Percentiles rank a stretch among this genome's conserved stretches.
Evolutionary conservation across 2,113 vertebrate genomes (phyloP).

Genomic region (Eretmochelys imbricata): DNA sequence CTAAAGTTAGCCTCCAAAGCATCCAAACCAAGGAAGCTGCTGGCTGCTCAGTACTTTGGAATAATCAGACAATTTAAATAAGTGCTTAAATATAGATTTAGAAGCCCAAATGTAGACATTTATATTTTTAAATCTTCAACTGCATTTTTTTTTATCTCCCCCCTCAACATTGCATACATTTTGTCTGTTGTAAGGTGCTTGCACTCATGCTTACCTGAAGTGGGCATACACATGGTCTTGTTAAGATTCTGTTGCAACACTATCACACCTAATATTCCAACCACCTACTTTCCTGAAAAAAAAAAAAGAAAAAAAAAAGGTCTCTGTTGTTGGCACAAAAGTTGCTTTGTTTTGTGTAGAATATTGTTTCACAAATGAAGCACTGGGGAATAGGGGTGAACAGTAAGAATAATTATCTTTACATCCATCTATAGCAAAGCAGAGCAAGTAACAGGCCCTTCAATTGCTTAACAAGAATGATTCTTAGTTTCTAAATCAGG

Average conservation of each 20-base stretch:
- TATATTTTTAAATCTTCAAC: background rate
- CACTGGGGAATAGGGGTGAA: background rate
- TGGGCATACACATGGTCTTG: background rate
- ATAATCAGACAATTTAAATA: background rate
- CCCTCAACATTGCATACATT: background rate
- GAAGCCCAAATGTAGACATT: conserved; percentile 32
- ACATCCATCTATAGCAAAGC: background rate
- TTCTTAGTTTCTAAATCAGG: background rate
- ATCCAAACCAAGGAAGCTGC: background rate
- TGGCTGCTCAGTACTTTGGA: background rate
- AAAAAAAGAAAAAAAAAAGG: too few species aligned
- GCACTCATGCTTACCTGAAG: background rate
- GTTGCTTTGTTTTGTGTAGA: background rate
- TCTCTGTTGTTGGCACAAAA: background rate
- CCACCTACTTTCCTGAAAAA: background rate
- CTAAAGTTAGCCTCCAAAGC: background rate
- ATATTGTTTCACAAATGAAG: background rate
- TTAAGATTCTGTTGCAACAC: background rate
- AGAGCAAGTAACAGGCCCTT: background rate
- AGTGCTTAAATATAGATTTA: conserved; percentile 30
- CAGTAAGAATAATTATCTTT: background rate
- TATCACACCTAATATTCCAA: background rate
- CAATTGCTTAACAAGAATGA: background rate
- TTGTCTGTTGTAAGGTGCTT: conserved; percentile 1
- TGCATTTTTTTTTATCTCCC: background rate